Conservation (phyloP, 2,797 vertebrate species). For the Paguma larvata region DNA sequence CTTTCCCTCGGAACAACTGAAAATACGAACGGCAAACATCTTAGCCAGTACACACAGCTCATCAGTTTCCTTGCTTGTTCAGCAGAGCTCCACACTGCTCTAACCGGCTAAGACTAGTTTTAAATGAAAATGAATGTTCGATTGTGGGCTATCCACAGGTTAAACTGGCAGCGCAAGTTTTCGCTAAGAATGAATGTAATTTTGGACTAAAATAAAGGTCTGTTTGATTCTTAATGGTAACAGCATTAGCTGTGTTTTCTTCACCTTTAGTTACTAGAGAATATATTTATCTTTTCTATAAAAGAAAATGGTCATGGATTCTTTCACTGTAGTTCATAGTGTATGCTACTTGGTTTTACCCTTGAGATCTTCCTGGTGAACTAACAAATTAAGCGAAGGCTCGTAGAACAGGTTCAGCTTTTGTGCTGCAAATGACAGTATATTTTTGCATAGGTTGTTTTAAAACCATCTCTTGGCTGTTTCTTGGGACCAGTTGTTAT, state of each 20-base stretch:
- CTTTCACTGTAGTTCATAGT: not conserved
- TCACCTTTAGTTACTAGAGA: not conserved
- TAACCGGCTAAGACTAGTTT: not conserved
- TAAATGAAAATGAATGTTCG: not conserved
- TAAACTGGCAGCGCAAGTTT: not conserved
- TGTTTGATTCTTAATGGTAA: not conserved
- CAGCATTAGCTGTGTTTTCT: not conserved
- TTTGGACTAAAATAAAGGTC: slow-evolving; percentile 1
- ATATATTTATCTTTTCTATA: slow-evolving; percentile 1
- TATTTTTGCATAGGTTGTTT: not conserved
- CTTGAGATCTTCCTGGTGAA: not conserved
- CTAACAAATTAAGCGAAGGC: not conserved
- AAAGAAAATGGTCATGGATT: not conserved
- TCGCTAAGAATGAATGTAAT: not conserved
- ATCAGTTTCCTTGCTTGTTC: not conserved
- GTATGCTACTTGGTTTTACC: not conserved
- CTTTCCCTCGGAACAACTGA: not conserved
- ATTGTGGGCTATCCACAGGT: not conserved
- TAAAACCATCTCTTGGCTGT: not conserved
- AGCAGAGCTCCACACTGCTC: not conserved
- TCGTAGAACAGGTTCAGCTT: not conserved
- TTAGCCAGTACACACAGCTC: not conserved
- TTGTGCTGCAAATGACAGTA: not conserved
- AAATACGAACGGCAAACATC: not conserved
- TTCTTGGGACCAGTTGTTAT: not conserved